Percentiles rank a stretch among this genome's conserved stretches.
Conservation (phyloP, 2,113 vertebrate genomes). For the Ahaetulla prasina region DNA sequence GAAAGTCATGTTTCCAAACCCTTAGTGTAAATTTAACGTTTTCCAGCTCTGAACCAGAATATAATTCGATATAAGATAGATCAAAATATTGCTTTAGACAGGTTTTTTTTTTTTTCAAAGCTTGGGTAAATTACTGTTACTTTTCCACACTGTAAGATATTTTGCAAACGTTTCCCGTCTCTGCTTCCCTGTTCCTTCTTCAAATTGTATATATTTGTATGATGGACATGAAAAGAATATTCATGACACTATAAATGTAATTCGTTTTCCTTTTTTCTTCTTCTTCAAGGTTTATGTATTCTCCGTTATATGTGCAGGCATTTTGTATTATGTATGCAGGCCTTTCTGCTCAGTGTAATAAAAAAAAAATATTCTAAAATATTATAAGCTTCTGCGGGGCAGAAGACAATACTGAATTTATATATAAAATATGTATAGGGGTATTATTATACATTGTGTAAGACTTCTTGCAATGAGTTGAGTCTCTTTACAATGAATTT, state of each 20-base stretch:
- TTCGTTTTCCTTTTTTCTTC: conserved; percentile 56
- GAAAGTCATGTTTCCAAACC: background rate
- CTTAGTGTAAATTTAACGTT: background rate
- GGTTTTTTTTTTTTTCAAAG: background rate
- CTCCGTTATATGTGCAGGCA: conserved; percentile 62
- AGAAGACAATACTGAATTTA: conserved; percentile 67
- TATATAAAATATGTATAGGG: conserved; percentile 52
- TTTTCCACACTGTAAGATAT: background rate
- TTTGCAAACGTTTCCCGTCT: background rate
- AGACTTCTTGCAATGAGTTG: conserved; percentile 69
- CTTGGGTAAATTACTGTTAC: background rate
- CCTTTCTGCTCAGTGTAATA: conserved; percentile 70
- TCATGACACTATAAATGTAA: conserved; percentile 46
- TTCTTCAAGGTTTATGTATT: conserved; percentile 52
- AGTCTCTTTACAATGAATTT: conserved; percentile 58
- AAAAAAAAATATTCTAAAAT: conserved; percentile 67
- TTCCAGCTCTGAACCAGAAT: background rate
- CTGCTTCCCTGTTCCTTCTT: background rate
- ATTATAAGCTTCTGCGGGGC: conserved; percentile 76
- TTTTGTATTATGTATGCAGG: conserved; percentile 70
- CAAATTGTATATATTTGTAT: background rate
- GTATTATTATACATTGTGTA: conserved; percentile 69
- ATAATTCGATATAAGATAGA: background rate
- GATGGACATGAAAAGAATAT: conserved; percentile 3
- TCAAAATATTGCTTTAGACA: background rate